A percentile compares a stretch with the other conserved stretches of the same genome.
Conservation (phyloP, 2,113 vertebrate genomes). For the Psilopogon haemacephalus region DNA sequence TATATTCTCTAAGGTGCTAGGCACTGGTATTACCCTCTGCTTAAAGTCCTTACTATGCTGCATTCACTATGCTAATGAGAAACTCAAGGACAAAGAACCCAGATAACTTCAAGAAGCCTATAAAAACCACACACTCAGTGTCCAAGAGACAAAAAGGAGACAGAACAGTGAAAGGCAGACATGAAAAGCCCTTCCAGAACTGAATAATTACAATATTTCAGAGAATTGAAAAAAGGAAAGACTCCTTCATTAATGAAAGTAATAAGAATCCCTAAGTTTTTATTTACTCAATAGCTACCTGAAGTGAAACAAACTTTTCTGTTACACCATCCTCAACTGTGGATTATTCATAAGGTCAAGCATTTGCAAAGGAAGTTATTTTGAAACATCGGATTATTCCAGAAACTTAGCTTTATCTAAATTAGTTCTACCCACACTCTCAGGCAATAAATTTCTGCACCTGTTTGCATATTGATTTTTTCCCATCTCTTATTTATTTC, state of each 20-base stretch:
- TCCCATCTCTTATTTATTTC: conserved; percentile 60
- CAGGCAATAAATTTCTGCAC: conserved; percentile 39
- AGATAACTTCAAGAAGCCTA: neutral
- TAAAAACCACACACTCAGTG: neutral
- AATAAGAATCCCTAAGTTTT: neutral
- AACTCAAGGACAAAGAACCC: neutral
- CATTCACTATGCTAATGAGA: neutral
- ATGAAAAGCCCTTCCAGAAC: neutral
- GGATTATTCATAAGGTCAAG: neutral
- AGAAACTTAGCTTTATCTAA: conserved; percentile 41
- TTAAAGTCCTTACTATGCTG: neutral
- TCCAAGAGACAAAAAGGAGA: neutral
- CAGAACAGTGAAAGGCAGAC: neutral
- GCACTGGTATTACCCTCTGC: neutral
- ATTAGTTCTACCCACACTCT: conserved; percentile 28
- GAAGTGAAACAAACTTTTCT: neutral
- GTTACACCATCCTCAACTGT: neutral
- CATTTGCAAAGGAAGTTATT: neutral
- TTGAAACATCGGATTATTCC: neutral
- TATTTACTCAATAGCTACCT: neutral
- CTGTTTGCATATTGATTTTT: conserved; percentile 58
- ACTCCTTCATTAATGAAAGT: neutral
- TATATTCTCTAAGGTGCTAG: neutral
- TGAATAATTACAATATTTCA: neutral
- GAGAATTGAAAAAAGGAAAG: neutral